These are phyloP conservation scores for Leuciscus waleckii DNA, from an alignment of 2,797 vertebrate species.

Conservation along the genomic window DNA sequence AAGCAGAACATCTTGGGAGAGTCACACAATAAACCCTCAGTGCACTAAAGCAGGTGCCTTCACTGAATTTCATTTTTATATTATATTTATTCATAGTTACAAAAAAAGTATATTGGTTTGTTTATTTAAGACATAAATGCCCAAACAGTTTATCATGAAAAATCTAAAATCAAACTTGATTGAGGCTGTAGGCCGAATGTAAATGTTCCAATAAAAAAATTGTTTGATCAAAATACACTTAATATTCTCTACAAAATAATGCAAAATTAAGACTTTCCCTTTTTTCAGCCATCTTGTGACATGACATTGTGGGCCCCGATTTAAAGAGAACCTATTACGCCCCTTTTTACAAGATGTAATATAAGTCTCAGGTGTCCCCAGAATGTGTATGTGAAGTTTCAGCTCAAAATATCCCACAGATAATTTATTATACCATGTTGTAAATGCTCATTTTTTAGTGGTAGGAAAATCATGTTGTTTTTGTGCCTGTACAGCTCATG, in stretches of 20 bases:
- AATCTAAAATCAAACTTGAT: neutral
- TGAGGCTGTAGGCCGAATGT: neutral
- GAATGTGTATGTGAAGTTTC: no score
- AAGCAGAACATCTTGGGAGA: neutral
- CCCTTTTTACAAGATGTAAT: no score
- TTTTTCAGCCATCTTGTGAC: neutral
- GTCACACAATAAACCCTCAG: neutral
- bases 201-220: neutral
- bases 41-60: neutral
- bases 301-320: neutral
- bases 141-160: neutral
- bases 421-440: no score
- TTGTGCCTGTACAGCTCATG: no score
- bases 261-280: neutral
- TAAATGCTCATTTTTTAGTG: no score
- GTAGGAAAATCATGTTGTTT: no score
- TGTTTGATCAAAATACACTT: neutral
- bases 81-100: neutral
- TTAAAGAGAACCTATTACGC: neutral
- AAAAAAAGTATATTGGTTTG: neutral
- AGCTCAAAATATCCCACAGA: no score
- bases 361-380: no score
- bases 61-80: slow-evolving; percentile 4
- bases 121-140: neutral
- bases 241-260: neutral